Conservation (phyloP, 2,888 invertebrate genomes). For the Zaprionus bogoriensis region DNA sequence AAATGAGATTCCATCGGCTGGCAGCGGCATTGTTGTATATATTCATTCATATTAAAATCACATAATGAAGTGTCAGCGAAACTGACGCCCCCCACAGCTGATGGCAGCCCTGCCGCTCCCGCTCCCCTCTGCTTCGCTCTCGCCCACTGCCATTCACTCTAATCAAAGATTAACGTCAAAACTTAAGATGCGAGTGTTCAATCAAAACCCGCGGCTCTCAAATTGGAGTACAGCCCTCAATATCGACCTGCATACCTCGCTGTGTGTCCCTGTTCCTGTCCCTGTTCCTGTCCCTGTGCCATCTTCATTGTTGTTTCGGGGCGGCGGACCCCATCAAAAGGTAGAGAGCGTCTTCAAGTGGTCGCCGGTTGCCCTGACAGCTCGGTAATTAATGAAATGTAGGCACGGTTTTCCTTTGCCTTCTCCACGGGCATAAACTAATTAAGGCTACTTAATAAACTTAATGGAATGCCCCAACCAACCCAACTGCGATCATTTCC, state of each 20-base stretch:
- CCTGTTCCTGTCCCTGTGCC: neutral
- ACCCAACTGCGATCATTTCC: neutral
- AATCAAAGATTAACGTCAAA: constrained; percentile 74
- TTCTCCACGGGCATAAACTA: constrained; percentile 45
- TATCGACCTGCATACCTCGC: neutral
- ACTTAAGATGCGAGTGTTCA: constrained; percentile 70
- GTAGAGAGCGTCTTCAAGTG: constrained; percentile 61
- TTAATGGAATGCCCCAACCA: constrained; percentile 54
- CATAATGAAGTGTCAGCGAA: constrained; percentile 76
- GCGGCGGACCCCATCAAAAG: constrained; percentile 48
- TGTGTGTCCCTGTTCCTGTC: too few relatives aligned
- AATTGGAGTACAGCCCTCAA: constrained; percentile 5
- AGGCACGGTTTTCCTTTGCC: constrained; percentile 37
- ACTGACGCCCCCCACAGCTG: constrained; percentile 24
- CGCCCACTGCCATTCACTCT: constrained; percentile 16
- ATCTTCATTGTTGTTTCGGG: neutral
- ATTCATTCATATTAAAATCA: constrained; percentile 70
- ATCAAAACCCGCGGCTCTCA: constrained; percentile 54
- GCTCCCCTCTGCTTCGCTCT: neutral
- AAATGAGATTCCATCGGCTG: constrained; percentile 65
- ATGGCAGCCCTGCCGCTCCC: neutral
- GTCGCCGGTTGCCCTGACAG: constrained; percentile 45
- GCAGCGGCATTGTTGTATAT: constrained; percentile 50
- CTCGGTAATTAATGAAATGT: constrained; percentile 72
- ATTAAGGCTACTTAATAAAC: constrained; percentile 71